Base-by-base conservation (phyloP, 2,797 vertebrate genomes). In the Syndactyla subalaris region DNA sequence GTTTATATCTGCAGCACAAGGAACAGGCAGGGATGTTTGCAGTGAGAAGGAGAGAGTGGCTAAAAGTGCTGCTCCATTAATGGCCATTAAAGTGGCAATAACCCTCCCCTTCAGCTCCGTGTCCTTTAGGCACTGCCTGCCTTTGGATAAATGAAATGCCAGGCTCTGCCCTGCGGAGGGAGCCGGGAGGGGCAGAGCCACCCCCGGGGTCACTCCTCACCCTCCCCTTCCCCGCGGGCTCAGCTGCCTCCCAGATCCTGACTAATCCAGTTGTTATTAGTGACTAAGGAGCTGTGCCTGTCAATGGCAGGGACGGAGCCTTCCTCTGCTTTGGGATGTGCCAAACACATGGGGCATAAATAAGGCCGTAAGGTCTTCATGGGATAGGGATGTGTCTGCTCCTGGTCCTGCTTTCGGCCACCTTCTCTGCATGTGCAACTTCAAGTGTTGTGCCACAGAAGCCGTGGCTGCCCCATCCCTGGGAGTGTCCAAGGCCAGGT, bases 81-180 rank as follows among this genome's bases (percentile, higher is more conserved):
- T 68, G 59, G 72, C 52, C 65, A 81, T 43, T 63, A 89, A 70
- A 78, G 85, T 83, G 34, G 76, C 89, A 67, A 89, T 81, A 61
- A 13, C 5, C 7, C 19, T 82, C 54, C 29, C 45, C 32, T 61
- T 79, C 61, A 63, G 63, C 72, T 89, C 78, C 1, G 1, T 38
- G 88, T 78, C 90, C 76, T 85, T 61, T 71, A 22, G 10, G 66
- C 12, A 4, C 73, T 51, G 59, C 43, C 9, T 7, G 55, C 36
- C 77, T 92, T 81, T 71, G 78, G 92, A 88, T 92, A 95, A 94
- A 95, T 94, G 87, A 95, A 96, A 63, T 74, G 90, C 88, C 89
- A 85, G 67, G 26, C 18, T 72, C 26, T 83, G 73, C 43, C 61
- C 76, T 80, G 57, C n/a, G 49, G 48, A 73, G 0, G 0, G 71